Percentiles rank a stretch among this genome's conserved stretches.
These are phyloP conservation scores for Andricus grossulariae DNA, from an alignment of 1,140 invertebrate genomes.

Conservation along the genomic window DNA sequence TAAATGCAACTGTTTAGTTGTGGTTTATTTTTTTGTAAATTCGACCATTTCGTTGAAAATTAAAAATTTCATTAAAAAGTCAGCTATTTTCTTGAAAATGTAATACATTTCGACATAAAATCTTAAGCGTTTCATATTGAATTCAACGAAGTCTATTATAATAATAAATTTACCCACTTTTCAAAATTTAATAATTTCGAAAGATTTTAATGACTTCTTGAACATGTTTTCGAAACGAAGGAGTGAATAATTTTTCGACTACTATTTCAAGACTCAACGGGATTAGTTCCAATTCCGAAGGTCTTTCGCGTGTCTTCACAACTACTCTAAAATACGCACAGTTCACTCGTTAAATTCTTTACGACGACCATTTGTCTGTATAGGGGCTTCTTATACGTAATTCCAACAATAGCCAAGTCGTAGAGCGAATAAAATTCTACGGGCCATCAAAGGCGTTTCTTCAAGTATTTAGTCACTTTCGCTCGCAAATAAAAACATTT, in stretches of 20 bases:
- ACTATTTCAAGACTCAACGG: slow-evolving; percentile 21
- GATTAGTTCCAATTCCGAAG: slow-evolving; percentile 51
- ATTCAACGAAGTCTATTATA: no score
- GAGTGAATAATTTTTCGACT: neutral
- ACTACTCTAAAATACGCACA: slow-evolving; percentile 63
- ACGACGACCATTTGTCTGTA: slow-evolving; percentile 63
- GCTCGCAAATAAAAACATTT: no score
- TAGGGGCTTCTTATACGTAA: neutral
- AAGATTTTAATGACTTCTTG: neutral
- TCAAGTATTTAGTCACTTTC: no score
- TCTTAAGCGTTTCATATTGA: no score
- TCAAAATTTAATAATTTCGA: slow-evolving; percentile 14
- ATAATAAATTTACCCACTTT: no score
- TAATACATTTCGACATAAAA: no score
- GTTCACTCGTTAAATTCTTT: slow-evolving; percentile 69
- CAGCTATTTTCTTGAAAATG: no score
- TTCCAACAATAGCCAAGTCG: neutral
- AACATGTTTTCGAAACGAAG: neutral
- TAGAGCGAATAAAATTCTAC: neutral
- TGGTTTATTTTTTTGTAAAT: no score
- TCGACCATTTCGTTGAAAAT: no score
- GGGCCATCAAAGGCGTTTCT: no score
- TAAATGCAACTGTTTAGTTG: no score
- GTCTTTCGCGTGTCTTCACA: slow-evolving; percentile 54
- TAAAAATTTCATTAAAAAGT: no score